Percentiles rank a stretch among this genome's conserved stretches.
Conservation (phyloP, 2,797 vertebrate species). For the Etheostoma nigrum region DNA sequence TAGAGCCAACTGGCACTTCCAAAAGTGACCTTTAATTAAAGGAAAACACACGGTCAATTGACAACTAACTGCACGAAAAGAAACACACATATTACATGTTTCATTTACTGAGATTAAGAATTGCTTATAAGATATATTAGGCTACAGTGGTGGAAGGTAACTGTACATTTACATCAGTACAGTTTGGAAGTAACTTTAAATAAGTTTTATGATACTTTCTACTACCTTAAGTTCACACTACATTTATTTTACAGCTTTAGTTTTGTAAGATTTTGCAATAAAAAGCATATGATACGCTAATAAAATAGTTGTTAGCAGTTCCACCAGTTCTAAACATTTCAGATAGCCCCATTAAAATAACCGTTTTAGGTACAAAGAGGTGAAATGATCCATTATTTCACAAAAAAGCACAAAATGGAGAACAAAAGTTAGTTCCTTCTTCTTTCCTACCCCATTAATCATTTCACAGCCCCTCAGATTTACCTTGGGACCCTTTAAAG, state of each 20-base stretch:
- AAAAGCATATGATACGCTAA: not conserved
- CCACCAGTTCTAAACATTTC: not conserved
- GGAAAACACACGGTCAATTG: constrained; percentile 7
- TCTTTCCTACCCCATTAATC: constrained; percentile 4
- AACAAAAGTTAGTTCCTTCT: not conserved
- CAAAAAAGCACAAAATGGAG: not conserved
- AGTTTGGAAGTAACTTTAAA: not conserved
- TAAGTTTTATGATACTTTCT: not conserved
- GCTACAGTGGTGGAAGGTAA: not conserved
- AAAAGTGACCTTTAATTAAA: constrained; percentile 20
- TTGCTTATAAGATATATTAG: not conserved
- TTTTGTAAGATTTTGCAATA: not conserved
- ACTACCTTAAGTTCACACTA: not conserved
- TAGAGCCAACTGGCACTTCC: not conserved
- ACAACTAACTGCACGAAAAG: not conserved
- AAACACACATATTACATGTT: not conserved
- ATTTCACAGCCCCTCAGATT: not conserved
- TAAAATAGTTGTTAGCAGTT: not conserved
- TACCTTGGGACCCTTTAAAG: not conserved
- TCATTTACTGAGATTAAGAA: constrained; percentile 2
- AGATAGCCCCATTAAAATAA: not conserved
- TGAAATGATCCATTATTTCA: not conserved
- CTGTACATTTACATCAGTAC: not conserved
- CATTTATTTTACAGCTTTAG: not conserved
- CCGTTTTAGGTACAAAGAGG: not conserved